phyloP scores from a whole-genome alignment of 2,113 vertebrate genomes.

The Ictalurus furcatus region DNA sequence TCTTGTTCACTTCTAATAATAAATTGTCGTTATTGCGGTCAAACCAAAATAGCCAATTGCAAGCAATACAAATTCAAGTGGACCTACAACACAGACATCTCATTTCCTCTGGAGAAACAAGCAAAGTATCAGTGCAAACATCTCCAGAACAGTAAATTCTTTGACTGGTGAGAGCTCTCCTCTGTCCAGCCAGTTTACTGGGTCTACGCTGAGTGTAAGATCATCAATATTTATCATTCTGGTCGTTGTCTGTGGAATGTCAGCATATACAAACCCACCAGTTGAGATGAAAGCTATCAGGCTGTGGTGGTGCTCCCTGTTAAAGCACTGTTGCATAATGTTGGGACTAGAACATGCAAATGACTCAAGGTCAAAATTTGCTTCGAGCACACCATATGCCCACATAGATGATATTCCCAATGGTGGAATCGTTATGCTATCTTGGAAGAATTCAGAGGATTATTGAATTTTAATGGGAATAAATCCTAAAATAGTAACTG shows the following conservation, averaged over 20 bases:
- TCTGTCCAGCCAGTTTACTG: not conserved
- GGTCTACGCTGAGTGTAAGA: not conserved
- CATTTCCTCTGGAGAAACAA: slow-evolving; percentile 63
- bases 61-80: slow-evolving; percentile 43
- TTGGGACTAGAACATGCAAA: not conserved
- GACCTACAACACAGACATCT: slow-evolving; percentile 61
- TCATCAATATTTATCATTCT: slow-evolving; percentile 1
- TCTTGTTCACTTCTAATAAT: not conserved
- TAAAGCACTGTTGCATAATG: not conserved
- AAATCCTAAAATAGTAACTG: not conserved
- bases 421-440: not conserved
- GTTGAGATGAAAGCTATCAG: slow-evolving; percentile 1
- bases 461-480: not conserved
- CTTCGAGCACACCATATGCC: not conserved
- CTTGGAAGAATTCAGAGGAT: not conserved
- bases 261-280: not conserved
- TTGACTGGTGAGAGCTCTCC: not conserved
- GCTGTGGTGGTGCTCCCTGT: not conserved
- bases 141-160: slow-evolving; percentile 43
- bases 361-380: not conserved
- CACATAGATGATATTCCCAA: not conserved
- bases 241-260: not conserved
- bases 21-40: not conserved
- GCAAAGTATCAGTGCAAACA: slow-evolving; percentile 61
- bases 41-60: slow-evolving; percentile 49